These are phyloP conservation scores for Fulmarus glacialis DNA, from an alignment of 2,113 vertebrate genomes.

Conservation along the genomic window DNA sequence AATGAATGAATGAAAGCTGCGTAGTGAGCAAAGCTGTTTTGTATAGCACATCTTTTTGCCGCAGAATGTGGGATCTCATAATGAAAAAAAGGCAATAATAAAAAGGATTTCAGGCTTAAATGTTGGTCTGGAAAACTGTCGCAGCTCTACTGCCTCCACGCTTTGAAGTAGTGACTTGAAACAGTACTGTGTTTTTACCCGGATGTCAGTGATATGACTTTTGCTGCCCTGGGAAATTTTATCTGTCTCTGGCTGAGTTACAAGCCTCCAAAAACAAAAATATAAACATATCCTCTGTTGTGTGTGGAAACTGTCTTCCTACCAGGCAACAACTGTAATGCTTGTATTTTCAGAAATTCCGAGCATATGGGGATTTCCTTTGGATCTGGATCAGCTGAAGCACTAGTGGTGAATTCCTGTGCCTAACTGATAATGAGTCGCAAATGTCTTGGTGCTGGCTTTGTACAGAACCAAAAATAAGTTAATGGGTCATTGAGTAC, in stretches of 20 bases:
- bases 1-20: background rate
- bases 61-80: background rate
- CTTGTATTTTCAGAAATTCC: conserved; percentile 42
- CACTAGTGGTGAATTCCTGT: conserved; percentile 19
- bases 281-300: background rate
- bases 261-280: conserved; percentile 16
- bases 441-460: conserved; percentile 35
- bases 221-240: background rate
- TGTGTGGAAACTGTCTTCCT: background rate
- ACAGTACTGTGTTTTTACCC: background rate
- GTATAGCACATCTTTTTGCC: background rate
- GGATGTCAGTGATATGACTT: background rate
- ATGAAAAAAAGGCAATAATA: background rate
- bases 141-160: background rate
- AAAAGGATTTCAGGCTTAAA: background rate
- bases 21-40: background rate
- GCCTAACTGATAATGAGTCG: conserved; percentile 29
- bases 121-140: background rate
- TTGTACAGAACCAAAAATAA: conserved; percentile 36
- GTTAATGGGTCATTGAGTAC: conserved; percentile 18
- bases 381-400: conserved; percentile 32
- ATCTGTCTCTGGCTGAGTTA: background rate
- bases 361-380: conserved; percentile 56
- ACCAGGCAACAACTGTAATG: background rate
- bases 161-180: background rate